A percentile compares a stretch with the other conserved stretches of the same genome.
Evolutionary conservation across 2,888 invertebrate genomes (phyloP).

Genomic region (Oligia strigilis): DNA sequence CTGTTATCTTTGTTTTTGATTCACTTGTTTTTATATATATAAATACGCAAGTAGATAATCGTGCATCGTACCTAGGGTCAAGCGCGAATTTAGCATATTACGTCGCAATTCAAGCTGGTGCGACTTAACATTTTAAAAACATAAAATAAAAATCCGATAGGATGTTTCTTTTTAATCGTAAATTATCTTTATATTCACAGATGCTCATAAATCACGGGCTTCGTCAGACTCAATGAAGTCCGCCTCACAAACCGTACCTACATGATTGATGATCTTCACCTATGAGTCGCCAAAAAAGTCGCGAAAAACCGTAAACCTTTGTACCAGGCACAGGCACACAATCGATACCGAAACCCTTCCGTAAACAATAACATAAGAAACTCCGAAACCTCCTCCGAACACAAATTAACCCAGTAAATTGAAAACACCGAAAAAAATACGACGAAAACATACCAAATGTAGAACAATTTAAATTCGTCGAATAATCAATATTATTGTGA

Average conservation of each 20-base stretch:
- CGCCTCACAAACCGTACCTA: slow-evolving; percentile 40
- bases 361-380: slow-evolving; percentile 86
- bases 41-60: slow-evolving; percentile 27
- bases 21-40: slow-evolving; percentile 15
- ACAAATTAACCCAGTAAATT: slow-evolving; percentile 68
- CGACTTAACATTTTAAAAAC: background rate
- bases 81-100: slow-evolving; percentile 27
- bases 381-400: slow-evolving; percentile 73
- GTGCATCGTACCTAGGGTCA: slow-evolving; percentile 48
- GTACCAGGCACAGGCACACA: slow-evolving; percentile 75
- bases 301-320: slow-evolving; percentile 59
- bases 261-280: slow-evolving; percentile 61
- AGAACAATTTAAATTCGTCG: slow-evolving; percentile 63
- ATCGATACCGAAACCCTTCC: slow-evolving; percentile 73
- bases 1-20: slow-evolving; percentile 36
- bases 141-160: slow-evolving; percentile 2
- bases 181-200: slow-evolving; percentile 35
- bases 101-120: slow-evolving; percentile 19
- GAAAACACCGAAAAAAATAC: slow-evolving; percentile 64
- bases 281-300: slow-evolving; percentile 58
- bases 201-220: slow-evolving; percentile 48
- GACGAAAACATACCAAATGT: slow-evolving; percentile 59
- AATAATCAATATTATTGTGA: slow-evolving; percentile 69
- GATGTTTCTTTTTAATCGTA: slow-evolving; percentile 19
- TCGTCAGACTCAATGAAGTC: slow-evolving; percentile 47